Conservation (phyloP, 2,888 invertebrate species). For the Drepana falcataria region DNA sequence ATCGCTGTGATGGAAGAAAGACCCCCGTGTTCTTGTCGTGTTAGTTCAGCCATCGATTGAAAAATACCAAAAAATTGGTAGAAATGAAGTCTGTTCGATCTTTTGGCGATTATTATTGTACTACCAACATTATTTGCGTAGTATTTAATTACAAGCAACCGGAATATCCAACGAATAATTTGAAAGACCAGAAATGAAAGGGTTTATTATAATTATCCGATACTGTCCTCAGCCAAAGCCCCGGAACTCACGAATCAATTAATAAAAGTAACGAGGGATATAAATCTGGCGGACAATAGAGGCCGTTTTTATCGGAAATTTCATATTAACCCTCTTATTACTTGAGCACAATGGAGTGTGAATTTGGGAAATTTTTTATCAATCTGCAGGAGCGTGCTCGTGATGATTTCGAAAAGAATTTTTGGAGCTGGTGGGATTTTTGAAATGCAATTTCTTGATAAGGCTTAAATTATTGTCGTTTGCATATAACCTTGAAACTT, state of each 20-base stretch:
- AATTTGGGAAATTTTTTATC: slow-evolving; percentile 14
- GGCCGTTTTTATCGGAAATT: slow-evolving; percentile 12
- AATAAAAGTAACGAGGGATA: slow-evolving; percentile 26
- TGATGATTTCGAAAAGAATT: not conserved
- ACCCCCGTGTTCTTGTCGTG: no score
- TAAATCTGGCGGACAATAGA: slow-evolving; percentile 27
- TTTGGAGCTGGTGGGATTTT: not conserved
- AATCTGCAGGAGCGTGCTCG: not conserved
- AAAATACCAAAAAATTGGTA: no score
- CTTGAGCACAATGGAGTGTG: slow-evolving; percentile 8
- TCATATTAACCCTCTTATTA: slow-evolving; percentile 11
- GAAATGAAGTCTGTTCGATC: no score
- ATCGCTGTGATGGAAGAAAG: no score
- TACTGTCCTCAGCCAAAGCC: not conserved
- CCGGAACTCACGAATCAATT: slow-evolving; percentile 30
- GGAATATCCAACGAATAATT: no score
- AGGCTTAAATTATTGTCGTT: no score
- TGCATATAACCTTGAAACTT: no score
- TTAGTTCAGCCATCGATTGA: no score
- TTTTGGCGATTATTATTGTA: no score
- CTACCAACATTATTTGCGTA: no score
- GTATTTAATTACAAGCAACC: no score
- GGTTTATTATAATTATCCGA: not conserved
- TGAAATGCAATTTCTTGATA: not conserved
- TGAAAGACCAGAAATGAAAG: no score